Percentiles rank a stretch among this genome's conserved stretches.
phyloP scores from a whole-genome alignment of 2,113 vertebrate species.

The Corythornis madagascariensis region DNA sequence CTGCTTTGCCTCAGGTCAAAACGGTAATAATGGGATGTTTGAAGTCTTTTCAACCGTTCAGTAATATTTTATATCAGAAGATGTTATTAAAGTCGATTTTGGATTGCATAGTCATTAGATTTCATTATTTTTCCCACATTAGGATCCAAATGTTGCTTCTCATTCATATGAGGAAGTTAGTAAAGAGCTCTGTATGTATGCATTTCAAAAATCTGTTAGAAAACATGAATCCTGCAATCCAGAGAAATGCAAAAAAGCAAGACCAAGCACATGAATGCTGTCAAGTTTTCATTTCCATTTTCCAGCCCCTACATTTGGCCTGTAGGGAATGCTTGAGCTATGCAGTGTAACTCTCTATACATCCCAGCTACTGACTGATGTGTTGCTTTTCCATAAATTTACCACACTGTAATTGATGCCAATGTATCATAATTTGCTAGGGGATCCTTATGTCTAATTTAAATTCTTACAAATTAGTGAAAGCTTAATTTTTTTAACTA shows the following conservation, averaged over 20 bases:
- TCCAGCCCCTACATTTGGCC: neutral
- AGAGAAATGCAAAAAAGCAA: neutral
- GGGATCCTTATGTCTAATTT: neutral
- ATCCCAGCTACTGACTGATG: neutral
- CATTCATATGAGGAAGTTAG: neutral
- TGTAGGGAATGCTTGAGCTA: neutral
- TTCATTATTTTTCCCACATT: conserved; percentile 10
- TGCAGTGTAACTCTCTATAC: neutral
- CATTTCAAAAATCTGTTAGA: neutral
- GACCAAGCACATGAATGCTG: neutral
- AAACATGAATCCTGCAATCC: neutral
- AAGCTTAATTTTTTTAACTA: neutral
- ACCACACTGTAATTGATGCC: neutral
- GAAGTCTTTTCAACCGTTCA: conserved; percentile 53
- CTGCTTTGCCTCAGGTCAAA: conserved; percentile 63
- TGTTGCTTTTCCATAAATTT: neutral
- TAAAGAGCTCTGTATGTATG: neutral
- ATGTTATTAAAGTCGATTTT: conserved; percentile 40
- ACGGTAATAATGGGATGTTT: conserved; percentile 54
- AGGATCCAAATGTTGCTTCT: conserved; percentile 21
- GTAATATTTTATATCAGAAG: conserved; percentile 53
- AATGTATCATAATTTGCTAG: neutral
- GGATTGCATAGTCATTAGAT: conserved; percentile 19
- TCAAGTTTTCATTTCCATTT: conserved; percentile 25
- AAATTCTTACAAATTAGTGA: neutral